Evolutionary conservation across 2,113 vertebrate genomes (phyloP).

Genomic region (Henicopernis longicauda): DNA sequence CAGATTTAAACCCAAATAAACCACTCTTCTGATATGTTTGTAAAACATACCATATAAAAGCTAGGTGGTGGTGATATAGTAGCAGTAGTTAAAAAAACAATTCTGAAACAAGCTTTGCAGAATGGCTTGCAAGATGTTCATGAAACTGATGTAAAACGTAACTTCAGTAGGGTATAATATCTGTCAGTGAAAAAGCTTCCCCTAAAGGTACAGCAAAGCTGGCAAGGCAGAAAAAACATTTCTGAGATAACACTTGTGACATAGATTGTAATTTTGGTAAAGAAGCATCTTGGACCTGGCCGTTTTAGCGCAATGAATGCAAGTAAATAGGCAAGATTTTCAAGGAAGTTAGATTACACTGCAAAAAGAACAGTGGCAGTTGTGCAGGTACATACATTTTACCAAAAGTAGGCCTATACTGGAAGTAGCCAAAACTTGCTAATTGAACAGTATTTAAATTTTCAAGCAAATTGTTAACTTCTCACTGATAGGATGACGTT

Average conservation of each 20-base stretch:
- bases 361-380: neutral
- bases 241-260: neutral
- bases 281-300: neutral
- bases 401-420: neutral
- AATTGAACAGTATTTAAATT: neutral
- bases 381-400: neutral
- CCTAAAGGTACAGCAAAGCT: neutral
- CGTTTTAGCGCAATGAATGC: neutral
- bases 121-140: neutral
- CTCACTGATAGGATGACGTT: neutral
- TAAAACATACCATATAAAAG: neutral
- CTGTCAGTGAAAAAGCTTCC: neutral
- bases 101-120: neutral
- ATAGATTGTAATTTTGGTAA: neutral
- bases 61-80: neutral
- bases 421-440: neutral
- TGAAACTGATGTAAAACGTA: neutral
- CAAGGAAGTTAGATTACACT: neutral
- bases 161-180: neutral
- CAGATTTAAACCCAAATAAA: neutral
- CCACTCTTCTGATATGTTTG: neutral
- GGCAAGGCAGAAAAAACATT: neutral
- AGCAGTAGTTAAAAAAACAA: neutral
- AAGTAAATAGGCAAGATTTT: neutral
- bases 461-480: neutral